These are phyloP conservation scores for Lottia scabra DNA, from an alignment of 2,888 invertebrate genomes.

Conservation along the genomic window DNA sequence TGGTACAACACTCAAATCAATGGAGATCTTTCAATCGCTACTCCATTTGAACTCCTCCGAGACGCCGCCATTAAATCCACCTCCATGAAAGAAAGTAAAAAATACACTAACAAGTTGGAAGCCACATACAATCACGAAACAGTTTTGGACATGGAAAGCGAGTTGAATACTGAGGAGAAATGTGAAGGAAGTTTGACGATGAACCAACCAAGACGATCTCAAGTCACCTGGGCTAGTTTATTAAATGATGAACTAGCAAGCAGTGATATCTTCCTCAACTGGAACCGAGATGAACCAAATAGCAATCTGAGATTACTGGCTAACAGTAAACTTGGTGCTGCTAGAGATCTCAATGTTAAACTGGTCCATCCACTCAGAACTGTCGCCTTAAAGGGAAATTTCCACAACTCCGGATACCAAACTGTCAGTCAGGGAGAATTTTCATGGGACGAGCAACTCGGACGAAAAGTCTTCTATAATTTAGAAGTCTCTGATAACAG, in stretches of 20 bases:
- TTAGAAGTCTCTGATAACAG: constrained; percentile 24
- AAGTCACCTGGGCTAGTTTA: constrained; percentile 27
- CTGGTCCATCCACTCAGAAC: constrained; percentile 33
- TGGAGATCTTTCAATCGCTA: constrained; percentile 21
- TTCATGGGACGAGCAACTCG: constrained; percentile 23
- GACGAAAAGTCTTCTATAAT: constrained; percentile 20
- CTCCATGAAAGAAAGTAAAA: constrained; percentile 12
- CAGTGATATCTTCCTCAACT: constrained; percentile 35
- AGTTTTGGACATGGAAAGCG: constrained; percentile 32
- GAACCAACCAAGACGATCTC: constrained; percentile 31
- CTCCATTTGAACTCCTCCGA: constrained; percentile 31
- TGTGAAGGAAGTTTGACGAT: constrained; percentile 22
- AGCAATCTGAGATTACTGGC: constrained; percentile 31
- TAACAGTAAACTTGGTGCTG: constrained; percentile 7
- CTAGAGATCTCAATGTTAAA: constrained; percentile 24
- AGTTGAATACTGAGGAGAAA: constrained; percentile 13
- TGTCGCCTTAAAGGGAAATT: constrained; percentile 24
- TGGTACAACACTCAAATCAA: constrained; percentile 11
- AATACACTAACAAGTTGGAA: constrained; percentile 25
- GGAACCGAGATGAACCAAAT: constrained; percentile 36
- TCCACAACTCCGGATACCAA: constrained; percentile 1
- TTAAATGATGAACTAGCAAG: constrained; percentile 23
- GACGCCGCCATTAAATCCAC: constrained; percentile 17
- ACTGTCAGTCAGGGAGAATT: constrained; percentile 15
- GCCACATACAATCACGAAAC: constrained; percentile 29